These are phyloP conservation scores for Cercopithecus mitis DNA, from an alignment of 2,797 vertebrate species.

Conservation along the genomic window DNA sequence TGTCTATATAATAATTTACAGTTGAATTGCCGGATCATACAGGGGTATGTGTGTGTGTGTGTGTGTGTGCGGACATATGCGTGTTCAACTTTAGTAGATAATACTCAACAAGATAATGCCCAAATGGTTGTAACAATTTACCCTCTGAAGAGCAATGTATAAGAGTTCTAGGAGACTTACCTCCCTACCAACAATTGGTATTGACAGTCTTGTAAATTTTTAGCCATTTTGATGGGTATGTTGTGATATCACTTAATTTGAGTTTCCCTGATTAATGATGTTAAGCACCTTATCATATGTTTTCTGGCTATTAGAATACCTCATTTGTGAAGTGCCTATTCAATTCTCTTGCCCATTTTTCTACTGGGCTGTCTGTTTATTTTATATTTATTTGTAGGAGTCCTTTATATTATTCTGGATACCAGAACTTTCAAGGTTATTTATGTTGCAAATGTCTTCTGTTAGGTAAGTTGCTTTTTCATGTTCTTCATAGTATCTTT, in stretches of 20 bases:
- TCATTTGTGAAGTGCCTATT: neutral
- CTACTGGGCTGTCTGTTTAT: neutral
- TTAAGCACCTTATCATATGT: neutral
- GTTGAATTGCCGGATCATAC: neutral
- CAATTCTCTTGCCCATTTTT: neutral
- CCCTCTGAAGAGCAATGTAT: neutral
- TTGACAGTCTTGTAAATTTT: neutral
- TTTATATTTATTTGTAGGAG: neutral
- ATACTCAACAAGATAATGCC: neutral
- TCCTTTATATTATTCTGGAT: neutral
- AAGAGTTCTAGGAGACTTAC: neutral
- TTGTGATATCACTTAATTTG: neutral
- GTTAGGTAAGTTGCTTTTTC: neutral
- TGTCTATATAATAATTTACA: neutral
- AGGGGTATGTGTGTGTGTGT: neutral
- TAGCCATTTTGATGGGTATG: neutral
- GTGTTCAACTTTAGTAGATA: neutral
- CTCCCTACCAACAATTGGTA: neutral
- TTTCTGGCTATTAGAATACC: neutral
- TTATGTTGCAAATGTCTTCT: neutral
- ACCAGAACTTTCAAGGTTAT: neutral
- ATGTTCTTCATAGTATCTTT: neutral
- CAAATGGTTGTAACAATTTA: neutral
- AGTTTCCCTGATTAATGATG: neutral
- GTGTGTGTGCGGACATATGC: fast-evolving